These are phyloP conservation scores for Emesis furor DNA, from an alignment of 2,888 invertebrate species.

Conservation along the genomic window DNA sequence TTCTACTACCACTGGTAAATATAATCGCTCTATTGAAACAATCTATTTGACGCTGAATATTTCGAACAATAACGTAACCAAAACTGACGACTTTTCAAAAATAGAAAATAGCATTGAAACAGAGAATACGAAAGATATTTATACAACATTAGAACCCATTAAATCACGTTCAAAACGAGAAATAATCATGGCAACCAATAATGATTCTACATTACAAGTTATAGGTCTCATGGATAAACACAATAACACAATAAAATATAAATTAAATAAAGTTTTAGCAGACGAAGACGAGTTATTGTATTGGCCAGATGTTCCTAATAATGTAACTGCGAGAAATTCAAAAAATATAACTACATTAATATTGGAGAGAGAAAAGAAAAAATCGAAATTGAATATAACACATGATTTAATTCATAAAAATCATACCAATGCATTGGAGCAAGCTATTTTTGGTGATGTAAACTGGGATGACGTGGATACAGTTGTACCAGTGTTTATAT, in stretches of 20 bases:
- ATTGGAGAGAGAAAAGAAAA: slow-evolving; percentile 84
- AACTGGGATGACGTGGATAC: slow-evolving; percentile 87
- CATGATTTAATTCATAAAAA: slow-evolving; percentile 82
- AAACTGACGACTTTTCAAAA: slow-evolving; percentile 76
- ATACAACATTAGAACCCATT: slow-evolving; percentile 75
- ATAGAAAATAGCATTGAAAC: slow-evolving; percentile 84
- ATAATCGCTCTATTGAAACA: slow-evolving; percentile 79
- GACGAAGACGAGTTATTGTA: slow-evolving; percentile 83
- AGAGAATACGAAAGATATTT: slow-evolving; percentile 76
- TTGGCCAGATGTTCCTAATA: slow-evolving; percentile 83
- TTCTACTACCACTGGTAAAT: slow-evolving; percentile 61
- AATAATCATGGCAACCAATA: slow-evolving; percentile 38
- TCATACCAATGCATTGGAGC: slow-evolving; percentile 83
- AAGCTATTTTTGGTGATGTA: slow-evolving; percentile 86
- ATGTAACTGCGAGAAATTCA: slow-evolving; percentile 62
- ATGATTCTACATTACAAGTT: slow-evolving; percentile 24
- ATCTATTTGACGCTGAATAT: slow-evolving; percentile 82
- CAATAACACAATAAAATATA: slow-evolving; percentile 75
- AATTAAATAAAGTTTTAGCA: slow-evolving; percentile 79
- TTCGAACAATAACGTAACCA: slow-evolving; percentile 78
- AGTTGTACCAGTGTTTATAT: slow-evolving; percentile 86
- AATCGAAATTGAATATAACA: slow-evolving; percentile 83
- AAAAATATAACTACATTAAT: slow-evolving; percentile 85
- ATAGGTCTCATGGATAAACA: slow-evolving; percentile 35
- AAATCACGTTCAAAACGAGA: slow-evolving; percentile 80